Evolutionary conservation across 1,140 invertebrate genomes (phyloP).

Genomic region (Saxidomus purpurata): DNA sequence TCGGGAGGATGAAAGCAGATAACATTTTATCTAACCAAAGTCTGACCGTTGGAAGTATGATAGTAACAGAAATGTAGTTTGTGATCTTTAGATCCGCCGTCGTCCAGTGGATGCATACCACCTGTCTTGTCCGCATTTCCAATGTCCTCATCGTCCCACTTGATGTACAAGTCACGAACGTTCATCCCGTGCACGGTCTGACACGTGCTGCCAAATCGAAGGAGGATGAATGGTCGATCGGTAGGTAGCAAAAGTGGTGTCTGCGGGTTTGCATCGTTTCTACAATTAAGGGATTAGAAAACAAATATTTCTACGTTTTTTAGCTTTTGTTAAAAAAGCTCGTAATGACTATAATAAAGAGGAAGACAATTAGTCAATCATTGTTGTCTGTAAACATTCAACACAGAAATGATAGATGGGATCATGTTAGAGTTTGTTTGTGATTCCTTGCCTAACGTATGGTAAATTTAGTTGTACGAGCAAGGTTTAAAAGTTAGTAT

Average conservation of each 20-base stretch:
- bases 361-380: too few species aligned
- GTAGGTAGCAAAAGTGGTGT: conserved; percentile 4
- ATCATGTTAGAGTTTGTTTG: too few species aligned
- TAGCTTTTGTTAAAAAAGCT: too few species aligned
- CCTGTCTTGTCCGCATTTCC: neutral
- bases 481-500: too few species aligned
- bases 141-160: conserved; percentile 22
- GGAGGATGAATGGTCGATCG: conserved; percentile 10
- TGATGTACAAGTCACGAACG: neutral
- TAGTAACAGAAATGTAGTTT: conserved; percentile 53
- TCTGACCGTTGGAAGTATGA: neutral
- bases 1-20: too few species aligned
- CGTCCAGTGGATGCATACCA: conserved; percentile 28
- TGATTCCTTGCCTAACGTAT: too few species aligned
- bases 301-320: too few species aligned
- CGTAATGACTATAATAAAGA: too few species aligned
- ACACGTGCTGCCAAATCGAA: conserved; percentile 31
- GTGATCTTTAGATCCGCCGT: neutral
- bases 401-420: too few species aligned
- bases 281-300: too few species aligned
- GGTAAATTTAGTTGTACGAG: too few species aligned
- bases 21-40: conserved; percentile 1
- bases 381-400: too few species aligned
- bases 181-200: conserved; percentile 9
- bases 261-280: neutral